Evolutionary conservation across 1,140 invertebrate genomes (phyloP), one percentile per base, ranked within the genome.

Genomic region (Ditylenchus dipsaci): DNA sequence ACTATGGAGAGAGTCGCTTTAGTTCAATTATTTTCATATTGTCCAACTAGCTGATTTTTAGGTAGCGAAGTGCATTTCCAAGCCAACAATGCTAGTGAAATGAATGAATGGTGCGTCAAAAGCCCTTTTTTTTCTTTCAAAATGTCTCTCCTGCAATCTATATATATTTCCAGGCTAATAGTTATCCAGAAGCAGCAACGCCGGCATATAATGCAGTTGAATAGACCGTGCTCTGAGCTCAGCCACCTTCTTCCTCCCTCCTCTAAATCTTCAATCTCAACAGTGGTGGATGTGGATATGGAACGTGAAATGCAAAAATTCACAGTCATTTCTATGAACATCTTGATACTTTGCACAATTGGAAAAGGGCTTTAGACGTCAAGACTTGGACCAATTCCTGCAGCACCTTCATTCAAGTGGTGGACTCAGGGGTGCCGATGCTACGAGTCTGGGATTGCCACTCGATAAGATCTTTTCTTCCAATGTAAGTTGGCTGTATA

Each of bases 141-240:
- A 1, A 27, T 57, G 19, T 60, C 53, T 26, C 72, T 66, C 5
- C 29, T 66, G 29, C 17, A 21, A n/a, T 42, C 64, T n/a, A 64
- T 30, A 21, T 64, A 29, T n/a, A 29, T 38, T 47, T 78, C 47
- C 23, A 77, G 69, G 62, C 64, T 79, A 27, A 69, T 74, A 19
- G 69, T 72, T 43, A 81, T 77, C 62, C 77, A 77, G n/a, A 81
- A 66, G 33, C 77, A 81, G 65, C 77, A 77, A 61, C 69, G 33
- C 38, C 69, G 65, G 17, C 74, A 66, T 21, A 68, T 77, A 61
- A 74, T 69, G 74, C 57, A 60, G 42, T 45, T 47, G 66, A 72
- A 68, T 42, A 63, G 47, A 49, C 26, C 19, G 33, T 27, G 67
- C 29, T 64, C 15, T 59, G 26, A 69, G 26, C 19, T 58, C 30